Evolutionary conservation across 2,113 vertebrate species (phyloP).

Genomic region (Lamprotornis superbus): DNA sequence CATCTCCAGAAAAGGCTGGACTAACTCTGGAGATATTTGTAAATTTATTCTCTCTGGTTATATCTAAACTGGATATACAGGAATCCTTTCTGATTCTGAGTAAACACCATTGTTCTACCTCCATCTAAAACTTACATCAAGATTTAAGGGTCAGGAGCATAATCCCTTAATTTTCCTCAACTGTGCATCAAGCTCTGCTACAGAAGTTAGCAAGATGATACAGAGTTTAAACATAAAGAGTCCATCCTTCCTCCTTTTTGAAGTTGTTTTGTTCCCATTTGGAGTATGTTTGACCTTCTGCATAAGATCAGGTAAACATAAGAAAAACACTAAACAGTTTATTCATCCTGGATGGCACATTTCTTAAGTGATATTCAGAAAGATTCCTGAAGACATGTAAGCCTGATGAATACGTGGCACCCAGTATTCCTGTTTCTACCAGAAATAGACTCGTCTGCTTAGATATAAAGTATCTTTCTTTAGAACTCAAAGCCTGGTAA

Average conservation of each 20-base stretch:
- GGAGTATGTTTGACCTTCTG: not conserved
- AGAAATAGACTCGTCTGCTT: not conserved
- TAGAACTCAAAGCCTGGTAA: not conserved
- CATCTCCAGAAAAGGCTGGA: not conserved
- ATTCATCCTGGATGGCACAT: not conserved
- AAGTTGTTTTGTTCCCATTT: not conserved
- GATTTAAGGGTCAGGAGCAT: not conserved
- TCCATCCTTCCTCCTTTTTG: not conserved
- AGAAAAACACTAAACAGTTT: not conserved
- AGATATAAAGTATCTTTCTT: not conserved
- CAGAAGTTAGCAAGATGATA: not conserved
- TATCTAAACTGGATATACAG: not conserved
- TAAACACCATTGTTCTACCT: not conserved
- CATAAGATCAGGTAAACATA: conserved; percentile 5
- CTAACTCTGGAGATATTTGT: not conserved
- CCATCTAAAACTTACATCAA: not conserved
- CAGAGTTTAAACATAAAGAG: not conserved
- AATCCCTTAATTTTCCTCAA: not conserved
- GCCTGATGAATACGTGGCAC: not conserved
- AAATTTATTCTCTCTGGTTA: not conserved
- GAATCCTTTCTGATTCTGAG: not conserved
- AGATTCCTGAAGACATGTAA: not conserved
- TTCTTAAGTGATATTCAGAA: not conserved
- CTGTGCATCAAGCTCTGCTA: not conserved
- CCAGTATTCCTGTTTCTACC: not conserved